Percentiles rank a stretch among this genome's conserved stretches.
Evolutionary conservation across 1,140 invertebrate genomes (phyloP).

Genomic region (Musca vetustissima): DNA sequence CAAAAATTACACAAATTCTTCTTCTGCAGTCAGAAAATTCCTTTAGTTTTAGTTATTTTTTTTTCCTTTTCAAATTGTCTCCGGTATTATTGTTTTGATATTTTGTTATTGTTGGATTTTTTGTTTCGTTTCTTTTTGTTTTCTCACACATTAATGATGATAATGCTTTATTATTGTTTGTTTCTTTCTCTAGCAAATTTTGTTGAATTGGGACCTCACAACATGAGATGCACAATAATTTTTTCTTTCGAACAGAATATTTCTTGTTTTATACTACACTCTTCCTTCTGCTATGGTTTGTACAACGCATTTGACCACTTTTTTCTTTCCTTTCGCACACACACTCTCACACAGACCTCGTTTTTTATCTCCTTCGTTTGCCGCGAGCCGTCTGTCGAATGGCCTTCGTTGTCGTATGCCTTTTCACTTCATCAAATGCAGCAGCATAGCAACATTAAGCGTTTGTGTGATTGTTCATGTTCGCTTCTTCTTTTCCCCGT

Average conservation of each 20-base stretch:
- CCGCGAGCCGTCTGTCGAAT: too few species aligned
- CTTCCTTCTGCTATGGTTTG: too few species aligned
- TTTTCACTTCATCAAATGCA: too few species aligned
- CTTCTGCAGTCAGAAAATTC: background rate
- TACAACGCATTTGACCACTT: too few species aligned
- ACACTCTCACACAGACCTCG: too few species aligned
- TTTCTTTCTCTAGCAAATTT: conserved; percentile 54
- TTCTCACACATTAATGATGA: conserved; percentile 31
- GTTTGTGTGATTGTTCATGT: too few species aligned
- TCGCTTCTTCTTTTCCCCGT: conserved; percentile 13
- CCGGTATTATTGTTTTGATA: conserved; percentile 1
- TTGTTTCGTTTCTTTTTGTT: background rate
- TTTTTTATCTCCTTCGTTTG: too few species aligned
- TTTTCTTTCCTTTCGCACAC: too few species aligned
- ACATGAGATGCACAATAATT: too few species aligned
- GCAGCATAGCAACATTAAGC: too few species aligned
- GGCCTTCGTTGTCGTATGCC: too few species aligned
- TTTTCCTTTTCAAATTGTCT: too few species aligned
- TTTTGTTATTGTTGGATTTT: conserved; percentile 6
- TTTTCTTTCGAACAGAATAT: background rate
- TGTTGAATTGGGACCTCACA: background rate
- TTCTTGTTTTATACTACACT: background rate
- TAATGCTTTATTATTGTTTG: conserved; percentile 52
- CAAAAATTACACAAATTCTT: background rate
- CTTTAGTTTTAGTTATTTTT: background rate